Evolutionary conservation across 2,797 vertebrate species (phyloP).

Genomic region (Micromesistius poutassou): DNA sequence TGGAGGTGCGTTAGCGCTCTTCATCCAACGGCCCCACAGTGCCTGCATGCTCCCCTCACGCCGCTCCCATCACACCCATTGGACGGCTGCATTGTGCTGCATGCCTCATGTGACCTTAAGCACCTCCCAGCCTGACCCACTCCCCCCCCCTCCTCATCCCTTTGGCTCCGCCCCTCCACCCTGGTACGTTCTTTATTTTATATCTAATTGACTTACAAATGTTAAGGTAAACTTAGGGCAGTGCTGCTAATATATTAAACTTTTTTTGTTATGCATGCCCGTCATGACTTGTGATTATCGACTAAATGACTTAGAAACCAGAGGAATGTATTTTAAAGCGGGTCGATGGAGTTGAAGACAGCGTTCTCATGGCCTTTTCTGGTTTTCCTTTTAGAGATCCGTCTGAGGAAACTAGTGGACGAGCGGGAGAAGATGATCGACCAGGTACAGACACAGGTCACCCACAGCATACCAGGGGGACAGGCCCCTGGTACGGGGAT

Average conservation of each 20-base stretch:
- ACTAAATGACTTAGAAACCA: neutral
- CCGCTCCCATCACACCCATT: slow-evolving; percentile 72
- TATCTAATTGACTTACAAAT: neutral
- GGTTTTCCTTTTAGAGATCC: slow-evolving; percentile 78
- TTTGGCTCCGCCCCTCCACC: slow-evolving; percentile 64
- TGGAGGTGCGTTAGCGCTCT: slow-evolving; percentile 11
- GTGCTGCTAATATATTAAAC: neutral
- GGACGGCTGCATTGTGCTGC: slow-evolving; percentile 81
- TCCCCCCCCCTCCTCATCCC: slow-evolving; percentile 54
- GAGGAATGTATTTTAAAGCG: neutral
- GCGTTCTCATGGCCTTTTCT: neutral
- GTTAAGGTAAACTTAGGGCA: neutral
- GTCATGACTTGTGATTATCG: neutral
- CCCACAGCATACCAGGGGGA: neutral
- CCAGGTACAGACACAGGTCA: slow-evolving; percentile 76
- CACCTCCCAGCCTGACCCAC: slow-evolving; percentile 34
- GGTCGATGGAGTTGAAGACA: neutral
- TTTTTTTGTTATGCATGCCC: neutral
- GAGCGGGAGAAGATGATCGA: slow-evolving; percentile 89
- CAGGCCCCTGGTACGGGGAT: neutral
- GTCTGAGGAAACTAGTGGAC: slow-evolving; percentile 86
- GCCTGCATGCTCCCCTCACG: slow-evolving; percentile 81
- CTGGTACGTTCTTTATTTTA: slow-evolving; percentile 78
- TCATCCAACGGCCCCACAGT: slow-evolving; percentile 66
- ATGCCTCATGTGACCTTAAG: slow-evolving; percentile 73